Evolutionary conservation across 2,113 vertebrate genomes (phyloP).

Genomic region (Microtus pennsylvanicus): DNA sequence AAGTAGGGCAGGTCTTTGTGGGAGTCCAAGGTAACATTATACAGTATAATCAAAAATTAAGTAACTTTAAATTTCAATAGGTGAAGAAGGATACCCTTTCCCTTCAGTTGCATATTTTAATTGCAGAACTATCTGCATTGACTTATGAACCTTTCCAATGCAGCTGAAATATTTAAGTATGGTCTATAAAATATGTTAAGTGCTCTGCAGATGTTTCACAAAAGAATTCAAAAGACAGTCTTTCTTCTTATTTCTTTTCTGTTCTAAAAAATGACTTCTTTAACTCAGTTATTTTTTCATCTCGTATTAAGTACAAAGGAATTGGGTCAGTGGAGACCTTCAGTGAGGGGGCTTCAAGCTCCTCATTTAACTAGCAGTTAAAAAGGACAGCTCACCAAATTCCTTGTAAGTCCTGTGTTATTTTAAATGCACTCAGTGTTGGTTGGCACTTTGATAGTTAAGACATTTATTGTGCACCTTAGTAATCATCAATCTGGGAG

Average conservation of each 20-base stretch:
- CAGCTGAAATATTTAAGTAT: slow-evolving; percentile 73
- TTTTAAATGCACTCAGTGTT: background rate
- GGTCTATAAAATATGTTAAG: slow-evolving; percentile 68
- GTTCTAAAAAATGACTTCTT: slow-evolving; percentile 13
- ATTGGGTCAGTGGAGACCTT: slow-evolving; percentile 11
- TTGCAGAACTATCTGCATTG: slow-evolving; percentile 58
- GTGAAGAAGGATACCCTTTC: slow-evolving; percentile 17
- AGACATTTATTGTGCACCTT: background rate
- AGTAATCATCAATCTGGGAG: background rate
- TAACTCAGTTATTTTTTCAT: slow-evolving; percentile 41
- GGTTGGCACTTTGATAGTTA: background rate
- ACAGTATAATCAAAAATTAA: slow-evolving; percentile 76
- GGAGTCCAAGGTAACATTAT: slow-evolving; percentile 64
- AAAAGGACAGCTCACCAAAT: background rate
- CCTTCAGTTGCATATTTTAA: slow-evolving; percentile 77
- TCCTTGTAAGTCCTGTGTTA: background rate
- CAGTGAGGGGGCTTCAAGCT: background rate
- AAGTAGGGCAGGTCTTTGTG: slow-evolving; percentile 69
- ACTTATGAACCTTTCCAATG: slow-evolving; percentile 54
- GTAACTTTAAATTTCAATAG: slow-evolving; percentile 68
- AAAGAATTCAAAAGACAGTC: slow-evolving; percentile 32
- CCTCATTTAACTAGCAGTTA: background rate
- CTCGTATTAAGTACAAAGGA: slow-evolving; percentile 38
- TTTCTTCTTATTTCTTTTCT: background rate
- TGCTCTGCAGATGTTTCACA: slow-evolving; percentile 55